These are phyloP conservation scores for Cryptotis parvus DNA, from an alignment of 2,113 vertebrate genomes.

Conservation along the genomic window DNA sequence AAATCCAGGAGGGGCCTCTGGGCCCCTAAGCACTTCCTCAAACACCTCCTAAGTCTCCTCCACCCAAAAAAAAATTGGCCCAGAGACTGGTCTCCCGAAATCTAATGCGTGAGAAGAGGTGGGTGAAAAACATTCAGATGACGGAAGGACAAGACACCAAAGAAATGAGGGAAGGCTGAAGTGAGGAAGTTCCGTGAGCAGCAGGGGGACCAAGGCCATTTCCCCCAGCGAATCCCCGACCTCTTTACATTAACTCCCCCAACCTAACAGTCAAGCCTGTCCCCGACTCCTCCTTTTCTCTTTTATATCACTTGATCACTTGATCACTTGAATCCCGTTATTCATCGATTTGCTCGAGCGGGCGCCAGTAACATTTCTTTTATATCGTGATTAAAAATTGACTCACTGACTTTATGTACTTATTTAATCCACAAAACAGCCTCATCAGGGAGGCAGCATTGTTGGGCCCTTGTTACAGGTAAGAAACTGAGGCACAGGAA, in stretches of 20 bases:
- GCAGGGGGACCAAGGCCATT: neutral
- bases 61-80: neutral
- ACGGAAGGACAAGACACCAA: neutral
- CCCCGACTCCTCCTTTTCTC: neutral
- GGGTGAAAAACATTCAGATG: neutral
- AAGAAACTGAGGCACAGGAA: neutral
- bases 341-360: no score
- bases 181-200: neutral
- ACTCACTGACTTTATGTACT: neutral
- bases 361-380: no score
- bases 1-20: no score
- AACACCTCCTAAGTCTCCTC: no score
- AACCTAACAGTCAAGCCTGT: neutral
- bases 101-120: neutral
- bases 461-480: neutral
- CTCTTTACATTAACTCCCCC: neutral
- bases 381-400: neutral
- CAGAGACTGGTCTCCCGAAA: neutral
- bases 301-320: no score
- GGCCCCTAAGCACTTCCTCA: no score
- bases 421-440: slow-evolving; percentile 42
- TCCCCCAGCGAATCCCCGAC: neutral
- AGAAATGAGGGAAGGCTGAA: neutral
- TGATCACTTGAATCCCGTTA: no score
- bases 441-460: neutral